Evolutionary conservation across 2,113 vertebrate species (phyloP).

Genomic region (Ceuthmochares aereus): DNA sequence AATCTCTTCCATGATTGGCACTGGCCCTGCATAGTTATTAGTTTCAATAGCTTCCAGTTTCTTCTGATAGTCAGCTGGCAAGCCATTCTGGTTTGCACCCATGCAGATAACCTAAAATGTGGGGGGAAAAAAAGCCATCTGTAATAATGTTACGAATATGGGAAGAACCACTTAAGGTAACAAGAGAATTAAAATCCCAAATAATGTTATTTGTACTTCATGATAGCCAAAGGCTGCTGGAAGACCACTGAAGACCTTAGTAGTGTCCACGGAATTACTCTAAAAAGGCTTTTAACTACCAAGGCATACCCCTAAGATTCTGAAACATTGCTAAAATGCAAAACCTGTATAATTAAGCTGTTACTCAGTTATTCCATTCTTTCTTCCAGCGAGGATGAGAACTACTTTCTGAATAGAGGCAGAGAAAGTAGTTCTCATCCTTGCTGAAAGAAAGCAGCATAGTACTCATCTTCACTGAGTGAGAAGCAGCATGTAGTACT

Average conservation of each 20-base stretch:
- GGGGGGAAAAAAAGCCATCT: neutral
- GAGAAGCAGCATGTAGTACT: neutral
- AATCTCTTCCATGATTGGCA: conserved; percentile 84
- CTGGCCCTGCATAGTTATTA: conserved; percentile 85
- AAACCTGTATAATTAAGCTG: neutral
- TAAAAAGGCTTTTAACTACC: neutral
- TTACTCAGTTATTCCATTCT: neutral
- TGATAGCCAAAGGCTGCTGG: neutral
- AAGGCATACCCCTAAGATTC: neutral
- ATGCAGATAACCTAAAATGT: conserved; percentile 85
- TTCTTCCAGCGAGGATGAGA: neutral
- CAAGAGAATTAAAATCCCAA: neutral
- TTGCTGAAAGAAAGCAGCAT: no score
- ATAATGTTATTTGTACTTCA: neutral
- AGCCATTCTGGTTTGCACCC: conserved; percentile 88
- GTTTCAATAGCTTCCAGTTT: conserved; percentile 84
- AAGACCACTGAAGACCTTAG: neutral
- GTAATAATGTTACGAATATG: neutral
- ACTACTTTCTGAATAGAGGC: neutral
- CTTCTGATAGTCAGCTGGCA: conserved; percentile 85
- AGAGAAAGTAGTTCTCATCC: no score
- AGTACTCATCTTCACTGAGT: neutral
- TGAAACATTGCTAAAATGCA: neutral
- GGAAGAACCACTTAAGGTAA: neutral
- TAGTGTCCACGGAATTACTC: neutral